A percentile compares a stretch with the other conserved stretches of the same genome.
Evolutionary conservation across 2,797 vertebrate genomes (phyloP).

Genomic region (Pangasius mekongensis): DNA sequence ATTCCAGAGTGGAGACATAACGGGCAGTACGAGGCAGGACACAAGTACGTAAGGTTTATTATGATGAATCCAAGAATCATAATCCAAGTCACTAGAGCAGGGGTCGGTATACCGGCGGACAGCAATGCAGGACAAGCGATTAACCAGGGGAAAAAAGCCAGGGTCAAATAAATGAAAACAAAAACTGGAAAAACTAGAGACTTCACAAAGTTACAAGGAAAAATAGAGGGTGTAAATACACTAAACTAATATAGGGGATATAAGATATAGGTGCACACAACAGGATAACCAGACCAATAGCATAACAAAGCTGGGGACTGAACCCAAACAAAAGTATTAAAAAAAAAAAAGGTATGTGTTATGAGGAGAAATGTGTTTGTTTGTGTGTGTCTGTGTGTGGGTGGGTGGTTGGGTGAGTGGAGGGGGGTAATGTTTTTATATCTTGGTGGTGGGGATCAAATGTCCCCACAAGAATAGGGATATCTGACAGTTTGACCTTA

Average conservation of each 20-base stretch:
- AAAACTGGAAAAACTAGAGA: neutral
- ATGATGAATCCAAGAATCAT: neutral
- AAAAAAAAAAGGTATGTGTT: neutral
- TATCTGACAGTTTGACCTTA: slow-evolving; percentile 8
- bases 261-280: neutral
- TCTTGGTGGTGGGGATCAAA: neutral
- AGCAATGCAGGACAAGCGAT: neutral
- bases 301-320: neutral
- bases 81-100: neutral
- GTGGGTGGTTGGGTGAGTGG: neutral
- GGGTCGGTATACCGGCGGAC: neutral
- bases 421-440: neutral
- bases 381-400: neutral
- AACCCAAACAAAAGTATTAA: neutral
- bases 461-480: neutral
- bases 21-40: neutral
- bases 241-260: neutral
- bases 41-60: neutral
- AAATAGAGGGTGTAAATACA: neutral
- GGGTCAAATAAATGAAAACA: neutral
- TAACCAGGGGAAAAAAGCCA: neutral
- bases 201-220: neutral
- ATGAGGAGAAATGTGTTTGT: neutral
- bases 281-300: neutral
- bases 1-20: neutral